Percentiles rank a stretch among this genome's conserved stretches.
Conservation (phyloP, 2,113 vertebrate genomes). For the Gadus macrocephalus region DNA sequence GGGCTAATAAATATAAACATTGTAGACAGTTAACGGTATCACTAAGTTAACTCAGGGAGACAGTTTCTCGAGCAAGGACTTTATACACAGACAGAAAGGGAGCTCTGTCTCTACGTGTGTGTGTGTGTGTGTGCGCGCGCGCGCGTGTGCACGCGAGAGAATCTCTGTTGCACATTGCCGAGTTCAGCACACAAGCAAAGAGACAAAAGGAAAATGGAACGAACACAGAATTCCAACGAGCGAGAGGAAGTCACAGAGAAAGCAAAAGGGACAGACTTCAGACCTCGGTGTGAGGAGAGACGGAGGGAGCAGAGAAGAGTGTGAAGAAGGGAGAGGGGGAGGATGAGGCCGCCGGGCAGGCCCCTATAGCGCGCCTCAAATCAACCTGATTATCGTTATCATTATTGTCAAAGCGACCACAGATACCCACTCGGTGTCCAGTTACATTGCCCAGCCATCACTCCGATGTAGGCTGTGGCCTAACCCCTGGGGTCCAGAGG, state of each 20-base stretch:
- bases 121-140: background rate
- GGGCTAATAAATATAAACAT: slow-evolving; percentile 42
- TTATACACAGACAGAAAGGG: slow-evolving; percentile 18
- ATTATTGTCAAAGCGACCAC: background rate
- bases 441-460: background rate
- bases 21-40: slow-evolving; percentile 45
- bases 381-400: too few species aligned
- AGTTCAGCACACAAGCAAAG: too few species aligned
- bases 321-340: slow-evolving; percentile 43
- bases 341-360: slow-evolving; percentile 11
- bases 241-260: too few species aligned
- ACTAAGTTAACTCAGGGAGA: slow-evolving; percentile 51
- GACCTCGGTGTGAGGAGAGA: background rate
- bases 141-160: background rate
- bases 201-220: too few species aligned
- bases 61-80: slow-evolving; percentile 42
- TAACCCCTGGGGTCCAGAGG: too few species aligned
- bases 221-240: too few species aligned
- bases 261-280: too few species aligned
- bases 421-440: background rate
- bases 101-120: background rate
- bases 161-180: too few species aligned
- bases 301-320: slow-evolving; percentile 5
- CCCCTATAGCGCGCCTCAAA: too few species aligned
- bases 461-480: background rate